Percentiles rank a stretch among this genome's conserved stretches.
Conservation (phyloP, 2,888 invertebrate genomes). For the Brachynemurus nebulosus region DNA sequence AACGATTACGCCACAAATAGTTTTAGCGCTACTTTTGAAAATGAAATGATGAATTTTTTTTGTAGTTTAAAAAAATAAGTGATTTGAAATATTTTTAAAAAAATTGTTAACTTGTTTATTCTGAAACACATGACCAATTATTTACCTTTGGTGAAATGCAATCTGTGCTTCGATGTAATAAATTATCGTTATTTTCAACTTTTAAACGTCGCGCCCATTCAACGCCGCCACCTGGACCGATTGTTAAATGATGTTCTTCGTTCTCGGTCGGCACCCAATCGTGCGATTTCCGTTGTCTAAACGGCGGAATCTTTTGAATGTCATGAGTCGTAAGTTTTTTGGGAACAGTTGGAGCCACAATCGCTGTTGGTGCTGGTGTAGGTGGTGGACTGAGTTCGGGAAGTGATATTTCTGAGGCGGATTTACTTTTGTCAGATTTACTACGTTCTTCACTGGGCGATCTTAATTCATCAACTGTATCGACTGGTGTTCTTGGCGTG, state of each 20-base stretch:
- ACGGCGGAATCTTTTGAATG: constrained; percentile 39
- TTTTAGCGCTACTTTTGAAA: too few species aligned
- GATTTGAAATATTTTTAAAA: constrained; percentile 28
- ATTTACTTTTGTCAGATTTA: neutral
- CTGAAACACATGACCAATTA: too few species aligned
- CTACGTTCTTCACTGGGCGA: constrained; percentile 3
- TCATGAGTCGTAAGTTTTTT: constrained; percentile 24
- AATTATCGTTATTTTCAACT: constrained; percentile 36
- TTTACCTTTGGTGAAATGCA: constrained; percentile 55
- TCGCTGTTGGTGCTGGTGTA: constrained; percentile 2
- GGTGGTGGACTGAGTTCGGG: constrained; percentile 25
- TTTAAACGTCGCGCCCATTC: constrained; percentile 53
- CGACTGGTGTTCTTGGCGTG: neutral
- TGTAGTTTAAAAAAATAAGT: constrained; percentile 30
- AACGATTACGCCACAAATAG: too few species aligned
- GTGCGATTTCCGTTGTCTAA: constrained; percentile 39
- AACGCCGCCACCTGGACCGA: constrained; percentile 46
- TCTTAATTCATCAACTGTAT: neutral
- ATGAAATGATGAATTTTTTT: too few species aligned
- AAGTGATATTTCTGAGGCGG: constrained; percentile 31
- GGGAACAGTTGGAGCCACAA: constrained; percentile 11
- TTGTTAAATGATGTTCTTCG: constrained; percentile 40
- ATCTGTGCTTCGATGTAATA: constrained; percentile 62
- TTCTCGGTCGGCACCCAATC: constrained; percentile 34
- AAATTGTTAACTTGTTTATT: too few species aligned